A percentile compares a stretch with the other conserved stretches of the same genome.
Evolutionary conservation across 2,888 invertebrate genomes (phyloP).

Genomic region (Adineta ricciae): DNA sequence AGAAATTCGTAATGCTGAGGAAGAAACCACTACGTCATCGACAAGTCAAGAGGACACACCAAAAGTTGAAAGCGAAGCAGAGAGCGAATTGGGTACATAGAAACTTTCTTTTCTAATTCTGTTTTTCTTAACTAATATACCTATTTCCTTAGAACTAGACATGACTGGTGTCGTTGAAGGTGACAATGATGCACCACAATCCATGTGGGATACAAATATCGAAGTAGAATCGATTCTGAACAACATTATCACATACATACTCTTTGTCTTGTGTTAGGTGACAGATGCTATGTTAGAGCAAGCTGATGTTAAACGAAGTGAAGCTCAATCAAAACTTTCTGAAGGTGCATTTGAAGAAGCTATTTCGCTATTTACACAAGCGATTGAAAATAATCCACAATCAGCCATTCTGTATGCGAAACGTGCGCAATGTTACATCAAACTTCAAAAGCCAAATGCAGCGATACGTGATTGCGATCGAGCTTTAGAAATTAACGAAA

Average conservation of each 20-base stretch:
- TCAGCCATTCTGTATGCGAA: slow-evolving; percentile 70
- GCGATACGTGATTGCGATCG: slow-evolving; percentile 79
- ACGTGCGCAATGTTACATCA: slow-evolving; percentile 67
- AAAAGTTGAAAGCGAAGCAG: slow-evolving; percentile 39
- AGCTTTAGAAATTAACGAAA: slow-evolving; percentile 77
- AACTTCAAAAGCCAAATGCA: slow-evolving; percentile 74
- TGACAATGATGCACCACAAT: slow-evolving; percentile 55
- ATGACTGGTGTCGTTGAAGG: slow-evolving; percentile 60
- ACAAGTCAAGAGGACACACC: background rate
- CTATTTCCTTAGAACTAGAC: slow-evolving; percentile 58
- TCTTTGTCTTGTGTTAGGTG: slow-evolving; percentile 37
- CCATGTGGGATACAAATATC: slow-evolving; percentile 40
- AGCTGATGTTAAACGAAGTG: slow-evolving; percentile 66
- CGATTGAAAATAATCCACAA: slow-evolving; percentile 61
- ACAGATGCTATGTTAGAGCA: slow-evolving; percentile 58
- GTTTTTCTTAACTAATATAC: slow-evolving; percentile 45
- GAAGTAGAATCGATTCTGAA: background rate
- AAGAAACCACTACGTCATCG: background rate
- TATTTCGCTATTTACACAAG: slow-evolving; percentile 69
- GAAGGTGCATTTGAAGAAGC: slow-evolving; percentile 61
- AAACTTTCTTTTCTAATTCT: no score
- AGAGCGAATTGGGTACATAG: slow-evolving; percentile 60
- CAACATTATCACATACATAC: background rate
- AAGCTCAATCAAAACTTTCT: slow-evolving; percentile 66
- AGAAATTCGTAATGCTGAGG: background rate